Base-by-base conservation (phyloP, 2,113 vertebrate species). In the Percopsis transmontana region DNA sequence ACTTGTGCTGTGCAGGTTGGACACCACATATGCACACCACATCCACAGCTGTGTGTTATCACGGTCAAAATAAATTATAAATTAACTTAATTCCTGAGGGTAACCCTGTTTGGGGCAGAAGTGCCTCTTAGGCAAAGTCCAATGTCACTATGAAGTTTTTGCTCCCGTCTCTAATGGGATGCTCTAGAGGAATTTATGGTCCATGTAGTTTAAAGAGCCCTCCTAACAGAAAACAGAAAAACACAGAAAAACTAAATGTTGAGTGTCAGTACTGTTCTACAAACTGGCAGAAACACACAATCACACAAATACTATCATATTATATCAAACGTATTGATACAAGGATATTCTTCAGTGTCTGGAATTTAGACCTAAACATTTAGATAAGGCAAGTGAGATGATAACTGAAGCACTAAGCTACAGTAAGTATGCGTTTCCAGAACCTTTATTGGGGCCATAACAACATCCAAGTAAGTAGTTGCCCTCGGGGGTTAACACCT, bases 91-190 rank as follows among this genome's bases (percentile, higher is more conserved):
- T 45, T 60, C 51, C 16, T 67, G 40, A 45, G 44, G 24, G 27
- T 51, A 19, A 33, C 20, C 57, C 57, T 48, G 41, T 64, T 44
- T 13, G 58, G 70, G 84, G 74, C 45, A 0, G 69, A 20, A 21
- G 73, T 67, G 73, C 52, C 80, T 70, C 68, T 69, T 70, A 85
- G 69, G 72, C 79, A 84, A 85, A 88, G 84, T 87, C 76, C 74
- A 56, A 62, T 58, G 75, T 70, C 61, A 12, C 71, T 70, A 51
- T 58, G 70, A 80, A 79, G 79, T 80, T 24, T 20, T 65, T 13
- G 66, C 44, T 73, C 80, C 60, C 41, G 13, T 52, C 65, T 77
- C 78, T 77, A 55, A 84, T 86, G 81, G 81, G 82, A 62, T 60
- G 42, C 70, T 62, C 48, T n/a, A 39, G 18, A 68, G 45, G 21